phyloP scores from a whole-genome alignment of 2,888 invertebrate genomes.

The Pilophorus perplexus region DNA sequence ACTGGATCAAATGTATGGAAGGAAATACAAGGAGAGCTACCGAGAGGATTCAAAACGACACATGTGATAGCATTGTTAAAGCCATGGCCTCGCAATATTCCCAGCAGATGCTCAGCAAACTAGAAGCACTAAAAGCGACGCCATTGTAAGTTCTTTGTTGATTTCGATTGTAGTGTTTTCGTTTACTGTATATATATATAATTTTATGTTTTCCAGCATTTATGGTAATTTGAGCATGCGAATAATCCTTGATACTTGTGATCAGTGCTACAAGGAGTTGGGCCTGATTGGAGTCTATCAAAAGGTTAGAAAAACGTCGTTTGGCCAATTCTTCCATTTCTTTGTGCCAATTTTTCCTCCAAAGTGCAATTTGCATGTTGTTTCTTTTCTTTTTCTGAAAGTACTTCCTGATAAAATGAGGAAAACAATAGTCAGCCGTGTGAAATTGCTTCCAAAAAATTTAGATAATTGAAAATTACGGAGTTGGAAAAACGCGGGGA shows the following conservation, averaged over 20 bases:
- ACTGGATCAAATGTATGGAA: constrained; percentile 14
- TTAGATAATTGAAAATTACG: no score
- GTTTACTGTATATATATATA: background rate
- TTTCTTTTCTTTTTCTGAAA: no score
- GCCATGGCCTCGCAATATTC: constrained; percentile 6
- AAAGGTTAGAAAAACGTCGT: no score
- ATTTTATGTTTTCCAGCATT: constrained; percentile 56
- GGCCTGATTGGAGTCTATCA: constrained; percentile 34
- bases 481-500: no score
- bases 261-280: constrained; percentile 77
- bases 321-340: no score
- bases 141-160: constrained; percentile 7
- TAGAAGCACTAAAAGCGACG: background rate
- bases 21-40: background rate
- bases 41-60: constrained; percentile 1
- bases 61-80: constrained; percentile 13
- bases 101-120: constrained; percentile 2
- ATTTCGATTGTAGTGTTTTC: background rate
- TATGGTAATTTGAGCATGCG: constrained; percentile 83
- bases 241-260: constrained; percentile 84
- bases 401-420: no score
- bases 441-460: no score
- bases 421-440: no score
- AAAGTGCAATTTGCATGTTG: no score
- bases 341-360: no score